Percentiles rank a stretch among this genome's conserved stretches.
Conservation (phyloP, 2,113 vertebrate species). For the Suncus etruscus region DNA sequence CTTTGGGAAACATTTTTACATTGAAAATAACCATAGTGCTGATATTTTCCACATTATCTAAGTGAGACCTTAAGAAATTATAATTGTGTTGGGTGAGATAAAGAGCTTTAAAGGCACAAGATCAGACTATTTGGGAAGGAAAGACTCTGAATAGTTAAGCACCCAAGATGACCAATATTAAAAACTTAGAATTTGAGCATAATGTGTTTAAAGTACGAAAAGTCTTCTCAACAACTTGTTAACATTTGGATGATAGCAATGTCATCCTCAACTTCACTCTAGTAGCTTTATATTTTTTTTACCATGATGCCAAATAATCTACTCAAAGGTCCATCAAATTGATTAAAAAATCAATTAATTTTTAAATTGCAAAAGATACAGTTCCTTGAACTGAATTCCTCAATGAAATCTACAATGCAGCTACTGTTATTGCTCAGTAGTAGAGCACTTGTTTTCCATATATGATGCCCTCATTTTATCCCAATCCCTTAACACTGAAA, state of each 20-base stretch:
- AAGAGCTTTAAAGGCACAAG: not conserved
- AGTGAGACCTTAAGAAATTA: not conserved
- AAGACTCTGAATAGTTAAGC: too few species aligned
- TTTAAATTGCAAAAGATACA: not conserved
- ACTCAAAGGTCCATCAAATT: not conserved
- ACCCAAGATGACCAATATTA: not conserved
- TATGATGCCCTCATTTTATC: too few species aligned
- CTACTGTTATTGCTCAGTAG: not conserved
- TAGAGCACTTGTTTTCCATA: too few species aligned
- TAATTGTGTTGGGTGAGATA: not conserved
- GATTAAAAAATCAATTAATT: not conserved
- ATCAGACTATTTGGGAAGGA: not conserved
- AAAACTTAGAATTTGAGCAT: constrained; percentile 15
- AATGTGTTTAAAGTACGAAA: constrained; percentile 4
- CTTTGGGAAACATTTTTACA: constrained; percentile 6
- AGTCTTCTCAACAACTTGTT: not conserved
- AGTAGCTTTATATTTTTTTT: not conserved
- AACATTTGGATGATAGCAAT: not conserved
- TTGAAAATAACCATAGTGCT: not conserved
- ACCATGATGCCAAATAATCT: not conserved
- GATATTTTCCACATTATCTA: not conserved
- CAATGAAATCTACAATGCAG: not conserved
- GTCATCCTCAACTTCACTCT: not conserved
- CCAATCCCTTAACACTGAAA: not conserved
- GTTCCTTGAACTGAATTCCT: not conserved